Conservation (phyloP, 2,797 vertebrate genomes). For the Malacoctenus gilli region DNA sequence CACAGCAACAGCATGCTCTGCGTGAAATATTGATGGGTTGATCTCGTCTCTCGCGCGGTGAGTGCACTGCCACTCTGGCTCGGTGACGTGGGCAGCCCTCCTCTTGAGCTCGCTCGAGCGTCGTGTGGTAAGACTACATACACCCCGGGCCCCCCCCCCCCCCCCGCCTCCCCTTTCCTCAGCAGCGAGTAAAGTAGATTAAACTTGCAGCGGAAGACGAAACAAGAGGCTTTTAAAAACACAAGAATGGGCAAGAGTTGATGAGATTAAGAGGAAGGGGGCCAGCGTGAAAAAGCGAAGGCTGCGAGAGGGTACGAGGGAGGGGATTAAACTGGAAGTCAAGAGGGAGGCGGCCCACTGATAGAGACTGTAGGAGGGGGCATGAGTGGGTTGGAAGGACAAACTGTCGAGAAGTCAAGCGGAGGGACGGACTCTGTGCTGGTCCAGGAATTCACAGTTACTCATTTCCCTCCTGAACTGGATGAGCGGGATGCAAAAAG, state of each 20-base stretch:
- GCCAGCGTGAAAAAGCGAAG: slow-evolving; percentile 18
- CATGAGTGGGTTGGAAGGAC: slow-evolving; percentile 13
- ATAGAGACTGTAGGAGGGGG: slow-evolving; percentile 1
- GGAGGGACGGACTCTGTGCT: background rate
- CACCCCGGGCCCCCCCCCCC: slow-evolving; percentile 6
- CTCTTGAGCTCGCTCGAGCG: slow-evolving; percentile 6
- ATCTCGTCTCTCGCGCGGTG: slow-evolving; percentile 33
- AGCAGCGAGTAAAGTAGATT: slow-evolving; percentile 25
- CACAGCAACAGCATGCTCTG: slow-evolving; percentile 8
- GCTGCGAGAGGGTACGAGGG: slow-evolving; percentile 4
- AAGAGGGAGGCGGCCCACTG: slow-evolving; percentile 4
- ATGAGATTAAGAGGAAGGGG: slow-evolving; percentile 23
- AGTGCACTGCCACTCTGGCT: slow-evolving; percentile 31
- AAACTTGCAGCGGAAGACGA: slow-evolving; percentile 51
- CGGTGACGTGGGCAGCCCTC: slow-evolving; percentile 25
- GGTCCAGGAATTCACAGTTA: slow-evolving; percentile 26
- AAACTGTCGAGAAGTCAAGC: slow-evolving; percentile 1
- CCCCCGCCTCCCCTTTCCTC: slow-evolving; percentile 6
- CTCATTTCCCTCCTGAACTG: slow-evolving; percentile 30
- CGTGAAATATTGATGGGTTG: slow-evolving; percentile 58
- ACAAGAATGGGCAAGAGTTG: slow-evolving; percentile 18
- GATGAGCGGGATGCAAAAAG: no score
- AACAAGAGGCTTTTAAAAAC: slow-evolving; percentile 53
- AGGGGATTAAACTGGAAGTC: slow-evolving; percentile 32
- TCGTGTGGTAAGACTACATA: slow-evolving; percentile 20